Conservation (phyloP, 2,113 vertebrate species). For the Phylloscopus whistleri region DNA sequence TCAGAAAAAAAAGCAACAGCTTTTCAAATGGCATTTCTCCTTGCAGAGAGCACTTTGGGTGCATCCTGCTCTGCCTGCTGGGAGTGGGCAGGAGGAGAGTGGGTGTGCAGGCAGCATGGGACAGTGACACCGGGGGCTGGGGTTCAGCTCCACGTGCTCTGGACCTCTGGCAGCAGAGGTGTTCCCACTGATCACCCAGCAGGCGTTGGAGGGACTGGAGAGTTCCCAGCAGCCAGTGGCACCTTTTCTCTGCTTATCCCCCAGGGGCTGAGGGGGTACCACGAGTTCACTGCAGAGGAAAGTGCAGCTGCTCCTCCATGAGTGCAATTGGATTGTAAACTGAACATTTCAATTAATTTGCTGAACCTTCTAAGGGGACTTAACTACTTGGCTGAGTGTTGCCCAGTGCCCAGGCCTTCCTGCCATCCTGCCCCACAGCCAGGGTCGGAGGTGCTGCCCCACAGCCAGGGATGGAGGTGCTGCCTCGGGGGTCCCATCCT, state of each 20-base stretch:
- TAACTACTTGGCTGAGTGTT: accelerated
- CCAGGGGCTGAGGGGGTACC: background rate
- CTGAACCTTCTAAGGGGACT: background rate
- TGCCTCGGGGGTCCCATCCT: background rate
- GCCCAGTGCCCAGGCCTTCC: background rate
- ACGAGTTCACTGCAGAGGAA: background rate
- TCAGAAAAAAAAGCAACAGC: background rate
- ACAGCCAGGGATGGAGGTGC: no score
- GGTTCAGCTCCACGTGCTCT: accelerated
- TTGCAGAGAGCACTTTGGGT: accelerated
- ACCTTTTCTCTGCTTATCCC: background rate
- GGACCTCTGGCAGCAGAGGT: background rate
- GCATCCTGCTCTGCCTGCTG: background rate
- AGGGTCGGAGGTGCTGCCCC: background rate
- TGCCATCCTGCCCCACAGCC: accelerated
- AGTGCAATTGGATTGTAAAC: background rate
- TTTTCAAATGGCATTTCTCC: background rate
- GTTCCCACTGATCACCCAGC: background rate
- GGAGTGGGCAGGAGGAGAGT: background rate
- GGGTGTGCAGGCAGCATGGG: accelerated
- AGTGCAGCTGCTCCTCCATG: background rate
- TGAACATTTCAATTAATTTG: background rate
- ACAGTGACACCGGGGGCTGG: accelerated
- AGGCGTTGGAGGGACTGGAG: background rate
- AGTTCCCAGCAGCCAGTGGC: background rate